Percentiles rank a stretch among this genome's conserved stretches.
Conservation (phyloP, 1,140 invertebrate genomes). For the Cherax destructor region DNA sequence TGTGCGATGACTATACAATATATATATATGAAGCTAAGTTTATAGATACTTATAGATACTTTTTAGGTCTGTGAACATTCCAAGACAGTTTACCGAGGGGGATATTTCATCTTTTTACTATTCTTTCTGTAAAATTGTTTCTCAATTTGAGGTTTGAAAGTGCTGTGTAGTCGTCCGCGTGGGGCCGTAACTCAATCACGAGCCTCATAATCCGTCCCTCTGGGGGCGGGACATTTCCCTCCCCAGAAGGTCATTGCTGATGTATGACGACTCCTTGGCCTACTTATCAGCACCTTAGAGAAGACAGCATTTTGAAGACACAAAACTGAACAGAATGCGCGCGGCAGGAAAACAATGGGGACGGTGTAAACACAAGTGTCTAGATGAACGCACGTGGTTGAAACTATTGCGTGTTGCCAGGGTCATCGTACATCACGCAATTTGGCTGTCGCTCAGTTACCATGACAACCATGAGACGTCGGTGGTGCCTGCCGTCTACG, state of each 20-base stretch:
- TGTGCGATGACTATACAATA: background rate
- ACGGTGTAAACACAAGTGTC: background rate
- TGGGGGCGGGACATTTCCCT: conserved; percentile 62
- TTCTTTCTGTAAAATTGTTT: conserved; percentile 37
- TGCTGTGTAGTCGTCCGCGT: conserved; percentile 60
- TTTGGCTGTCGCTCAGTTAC: conserved; percentile 52
- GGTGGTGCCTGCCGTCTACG: conserved; percentile 56
- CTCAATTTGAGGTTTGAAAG: conserved; percentile 40
- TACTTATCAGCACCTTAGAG: background rate
- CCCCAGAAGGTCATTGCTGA: conserved; percentile 49
- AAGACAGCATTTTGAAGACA: background rate
- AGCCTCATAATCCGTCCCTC: conserved; percentile 68
- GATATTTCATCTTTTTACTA: conserved; percentile 29
- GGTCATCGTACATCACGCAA: conserved; percentile 62
- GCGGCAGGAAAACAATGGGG: background rate
- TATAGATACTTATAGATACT: conserved; percentile 6
- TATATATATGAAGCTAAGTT: background rate
- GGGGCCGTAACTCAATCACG: conserved; percentile 64
- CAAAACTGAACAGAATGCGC: background rate
- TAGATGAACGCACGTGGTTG: conserved; percentile 13
- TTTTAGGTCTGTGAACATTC: conserved; percentile 26
- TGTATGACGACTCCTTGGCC: conserved; percentile 40
- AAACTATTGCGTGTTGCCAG: conserved; percentile 45
- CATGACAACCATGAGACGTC: conserved; percentile 63
- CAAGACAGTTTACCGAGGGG: conserved; percentile 36